Base-by-base conservation (phyloP, 2,113 vertebrate genomes). In the Eretmochelys imbricata region DNA sequence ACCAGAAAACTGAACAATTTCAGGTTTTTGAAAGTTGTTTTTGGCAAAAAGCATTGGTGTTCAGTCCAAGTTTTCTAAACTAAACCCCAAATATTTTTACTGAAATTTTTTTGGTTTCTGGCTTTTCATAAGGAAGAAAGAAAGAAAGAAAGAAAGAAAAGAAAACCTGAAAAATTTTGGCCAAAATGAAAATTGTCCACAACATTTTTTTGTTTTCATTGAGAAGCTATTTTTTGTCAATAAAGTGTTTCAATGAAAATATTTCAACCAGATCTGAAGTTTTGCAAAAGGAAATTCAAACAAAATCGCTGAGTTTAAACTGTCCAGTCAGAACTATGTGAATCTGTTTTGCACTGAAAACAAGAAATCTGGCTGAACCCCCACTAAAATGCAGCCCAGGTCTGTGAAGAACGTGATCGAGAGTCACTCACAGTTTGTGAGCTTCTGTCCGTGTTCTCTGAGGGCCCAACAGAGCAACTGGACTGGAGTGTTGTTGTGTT, bases 221-320 rank as follows among this genome's bases (percentile, higher is more conserved):
- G 81, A 94, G 29, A 89, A 91, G 84, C 65, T 57, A 81, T 94
- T 88, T 93, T 81, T n/a, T 85, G 35, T 87, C 81, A 8, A 4
- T 89, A 80, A 94, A 94, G 79, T 6, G 17, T 94, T 87, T 94
- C 72, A 85, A 80, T 65, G 49, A 89, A 76, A 55, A 3, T 35
- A 49, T 83, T 91, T 76, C 57, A 80, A 80, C 69, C 42, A 91
- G 90, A 80, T 94, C 86, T 53, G 19, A 29, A 27, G 8, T 17
- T 94, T 91, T 83, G 80, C 88, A 57, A 93, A 87, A 57, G 82
- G 90, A 96, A 89, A 65, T 94, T 89, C 57, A 42, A 89, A 87
- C 29, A 89, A 88, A 24, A 8, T 57, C 35, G 49, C 75, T 84
- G 48, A n/a, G 38, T 16, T 55, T 75, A 19, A 57, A 57, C 54